phyloP scores from a whole-genome alignment of 35 echinoderm and acorn worm species.

The Holothuria glaberrima region DNA sequence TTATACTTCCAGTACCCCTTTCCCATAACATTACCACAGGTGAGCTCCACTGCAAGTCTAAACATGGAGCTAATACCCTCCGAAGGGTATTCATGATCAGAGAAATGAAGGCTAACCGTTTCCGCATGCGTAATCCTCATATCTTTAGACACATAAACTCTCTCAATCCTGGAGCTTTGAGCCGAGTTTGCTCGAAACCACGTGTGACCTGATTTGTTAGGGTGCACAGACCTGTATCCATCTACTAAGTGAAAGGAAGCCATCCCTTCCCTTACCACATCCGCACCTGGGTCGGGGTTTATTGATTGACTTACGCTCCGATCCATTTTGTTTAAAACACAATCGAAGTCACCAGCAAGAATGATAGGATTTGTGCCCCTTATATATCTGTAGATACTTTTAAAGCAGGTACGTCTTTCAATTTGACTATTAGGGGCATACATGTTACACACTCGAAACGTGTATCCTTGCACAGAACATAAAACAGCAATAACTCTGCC shows the following conservation, averaged over 20 bases:
- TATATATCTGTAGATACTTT: background rate
- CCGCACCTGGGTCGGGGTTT: background rate
- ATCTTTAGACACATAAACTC: background rate
- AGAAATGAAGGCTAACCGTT: no score
- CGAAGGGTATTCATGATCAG: no score
- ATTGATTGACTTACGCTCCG: background rate
- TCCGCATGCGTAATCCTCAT: no score
- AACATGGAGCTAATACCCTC: background rate
- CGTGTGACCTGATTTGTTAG: background rate
- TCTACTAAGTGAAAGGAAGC: conserved; percentile 26
- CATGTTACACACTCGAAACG: conserved; percentile 2
- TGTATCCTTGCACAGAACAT: background rate
- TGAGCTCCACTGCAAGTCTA: background rate
- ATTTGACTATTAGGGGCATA: background rate
- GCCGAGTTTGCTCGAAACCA: background rate
- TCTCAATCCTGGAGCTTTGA: conserved; percentile 12
- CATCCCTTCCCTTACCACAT: background rate
- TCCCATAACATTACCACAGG: background rate
- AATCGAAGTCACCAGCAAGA: conserved; percentile 10
- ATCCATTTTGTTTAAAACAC: background rate
- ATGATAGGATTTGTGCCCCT: conserved; percentile 5
- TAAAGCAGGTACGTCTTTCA: conserved; percentile 10
- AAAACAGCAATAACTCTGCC: no score
- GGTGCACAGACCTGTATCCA: conserved; percentile 12
- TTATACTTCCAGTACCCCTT: no score